Percentiles rank a stretch among this genome's conserved stretches.
These are phyloP conservation scores for Takifugu rubripes DNA, from an alignment of 2,797 vertebrate species.

Conservation along the genomic window DNA sequence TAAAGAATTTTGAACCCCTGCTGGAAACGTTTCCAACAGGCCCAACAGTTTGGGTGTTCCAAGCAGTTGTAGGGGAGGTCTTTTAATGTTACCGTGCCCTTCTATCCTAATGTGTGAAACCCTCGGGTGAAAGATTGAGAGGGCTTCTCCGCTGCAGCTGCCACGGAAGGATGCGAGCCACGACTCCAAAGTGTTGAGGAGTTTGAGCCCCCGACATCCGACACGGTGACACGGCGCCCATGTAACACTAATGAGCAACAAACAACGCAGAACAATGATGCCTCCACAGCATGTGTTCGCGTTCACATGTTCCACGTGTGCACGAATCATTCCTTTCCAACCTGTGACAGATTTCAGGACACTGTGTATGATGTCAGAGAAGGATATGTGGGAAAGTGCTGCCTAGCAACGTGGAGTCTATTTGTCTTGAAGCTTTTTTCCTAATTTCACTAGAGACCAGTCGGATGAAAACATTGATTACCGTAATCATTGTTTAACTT, in stretches of 20 bases:
- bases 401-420: too few relatives aligned
- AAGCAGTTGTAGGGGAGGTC: constrained; percentile 32
- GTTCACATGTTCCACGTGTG: not conserved
- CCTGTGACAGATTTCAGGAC: too few relatives aligned
- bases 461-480: too few relatives aligned
- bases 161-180: constrained; percentile 19
- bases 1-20: constrained; percentile 15
- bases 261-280: not conserved
- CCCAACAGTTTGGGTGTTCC: constrained; percentile 38
- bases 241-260: constrained; percentile 28
- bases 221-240: constrained; percentile 7
- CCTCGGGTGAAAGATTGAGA: constrained; percentile 41
- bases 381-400: too few relatives aligned
- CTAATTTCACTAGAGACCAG: too few relatives aligned
- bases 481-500: too few relatives aligned
- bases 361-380: too few relatives aligned
- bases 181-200: constrained; percentile 23
- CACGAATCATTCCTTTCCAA: too few relatives aligned
- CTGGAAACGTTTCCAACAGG: constrained; percentile 26
- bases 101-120: constrained; percentile 52
- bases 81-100: constrained; percentile 34
- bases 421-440: too few relatives aligned
- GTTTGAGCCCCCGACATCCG: constrained; percentile 12
- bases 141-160: constrained; percentile 21
- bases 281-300: not conserved